Evolutionary conservation across 2,113 vertebrate species (phyloP).

Genomic region (Brachyhypopomus occidentalis): DNA sequence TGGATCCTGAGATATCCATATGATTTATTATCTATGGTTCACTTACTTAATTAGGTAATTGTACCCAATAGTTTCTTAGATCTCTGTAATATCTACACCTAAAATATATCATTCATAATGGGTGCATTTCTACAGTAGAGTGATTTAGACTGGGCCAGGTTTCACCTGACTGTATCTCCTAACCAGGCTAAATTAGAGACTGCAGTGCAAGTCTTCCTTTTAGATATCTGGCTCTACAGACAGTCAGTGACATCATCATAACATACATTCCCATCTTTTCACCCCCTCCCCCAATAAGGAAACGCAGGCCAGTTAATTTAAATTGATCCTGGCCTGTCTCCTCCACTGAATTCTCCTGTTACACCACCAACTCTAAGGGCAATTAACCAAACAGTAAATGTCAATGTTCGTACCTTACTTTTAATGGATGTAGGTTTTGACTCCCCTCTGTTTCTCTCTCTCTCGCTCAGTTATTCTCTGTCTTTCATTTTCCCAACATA

Average conservation of each 20-base stretch:
- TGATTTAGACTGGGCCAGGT: slow-evolving; percentile 8
- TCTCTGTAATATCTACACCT: not conserved
- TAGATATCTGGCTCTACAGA: slow-evolving; percentile 32
- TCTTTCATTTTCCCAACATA: not conserved
- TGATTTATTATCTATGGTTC: not conserved
- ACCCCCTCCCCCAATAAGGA: slow-evolving; percentile 49
- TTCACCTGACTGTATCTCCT: slow-evolving; percentile 19
- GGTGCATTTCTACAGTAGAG: not conserved
- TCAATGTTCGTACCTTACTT: not conserved
- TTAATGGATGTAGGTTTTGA: not conserved
- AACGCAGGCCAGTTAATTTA: slow-evolving; percentile 57
- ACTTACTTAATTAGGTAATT: not conserved
- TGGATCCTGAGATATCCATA: slow-evolving; percentile 8
- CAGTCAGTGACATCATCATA: slow-evolving; percentile 43
- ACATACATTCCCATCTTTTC: slow-evolving; percentile 25
- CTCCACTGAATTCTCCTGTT: slow-evolving; percentile 36
- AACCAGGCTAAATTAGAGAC: slow-evolving; percentile 38
- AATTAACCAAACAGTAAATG: slow-evolving; percentile 53
- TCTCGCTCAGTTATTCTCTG: not conserved
- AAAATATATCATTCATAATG: not conserved
- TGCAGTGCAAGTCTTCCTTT: slow-evolving; percentile 1
- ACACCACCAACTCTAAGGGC: slow-evolving; percentile 46
- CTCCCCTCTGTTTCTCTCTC: not conserved
- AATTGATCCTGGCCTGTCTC: slow-evolving; percentile 57
- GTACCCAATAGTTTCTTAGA: not conserved